Evolutionary conservation across 2,888 invertebrate genomes (phyloP), one percentile per base, ranked within the genome.

Genomic region (Ceraclea dissimilis): DNA sequence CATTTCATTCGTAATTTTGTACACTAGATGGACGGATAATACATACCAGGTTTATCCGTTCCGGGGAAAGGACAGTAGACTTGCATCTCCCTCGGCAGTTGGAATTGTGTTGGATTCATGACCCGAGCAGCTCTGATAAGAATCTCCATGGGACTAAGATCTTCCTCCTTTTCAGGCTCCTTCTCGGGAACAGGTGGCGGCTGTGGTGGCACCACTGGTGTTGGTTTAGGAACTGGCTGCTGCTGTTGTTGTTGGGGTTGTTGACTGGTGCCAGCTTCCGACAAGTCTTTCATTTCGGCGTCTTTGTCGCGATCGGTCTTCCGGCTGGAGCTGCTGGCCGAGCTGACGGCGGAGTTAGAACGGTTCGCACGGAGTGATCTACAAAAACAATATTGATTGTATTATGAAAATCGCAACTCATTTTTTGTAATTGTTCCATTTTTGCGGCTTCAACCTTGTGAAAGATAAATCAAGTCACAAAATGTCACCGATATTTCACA

Each of bases 41-140:
- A 26, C 8, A 44, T 44, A 80, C 87, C 8, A n/a, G 39, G 79
- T 78, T 88, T 90, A 64, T 90, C 90, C 55, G 86, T 86, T 2
- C 92, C 92, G 1, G 92, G 91, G 68, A 93, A 90, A 51, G 83
- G 78, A 59, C 85, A 84, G 20, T 87, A 85, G 63, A 90, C 74
- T 62, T 82, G 81, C 74, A 93, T 80, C 66, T 93, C 90, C 49
- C 83, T 75, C 0, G 95, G 93, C 65, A 96, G 73, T 66, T 90
- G 88, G 71, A 95, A 96, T 73, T 95, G 93, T 64, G 81, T 83
- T 0, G 96, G 95, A 76, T 96, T 96, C 72, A 91, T 81, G 58
- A 88, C 76, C 63, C 83, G 84, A 1, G 93, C 94, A 0, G 90
- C 92, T 65, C 87, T 80, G 52, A 92, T 87, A 17, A 95, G 74